Percentiles rank a stretch among this genome's conserved stretches.
These are phyloP conservation scores for Caenorhabditis doughertyi DNA, from an alignment of 2,888 invertebrate species.

Conservation along the genomic window DNA sequence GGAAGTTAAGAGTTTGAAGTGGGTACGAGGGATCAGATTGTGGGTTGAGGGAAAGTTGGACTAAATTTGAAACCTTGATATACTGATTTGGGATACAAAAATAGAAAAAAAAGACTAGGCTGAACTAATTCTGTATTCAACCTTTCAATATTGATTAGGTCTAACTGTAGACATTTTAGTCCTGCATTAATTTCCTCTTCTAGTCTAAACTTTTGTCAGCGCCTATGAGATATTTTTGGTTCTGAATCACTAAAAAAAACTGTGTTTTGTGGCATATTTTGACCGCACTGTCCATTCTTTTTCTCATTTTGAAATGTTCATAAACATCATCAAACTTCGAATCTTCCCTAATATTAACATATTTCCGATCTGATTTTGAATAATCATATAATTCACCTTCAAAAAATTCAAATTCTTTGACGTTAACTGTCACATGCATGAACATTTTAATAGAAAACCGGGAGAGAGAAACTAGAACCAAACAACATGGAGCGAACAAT, in stretches of 20 bases:
- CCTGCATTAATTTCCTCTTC: too few species aligned
- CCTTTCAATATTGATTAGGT: too few species aligned
- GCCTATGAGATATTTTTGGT: not conserved
- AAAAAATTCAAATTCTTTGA: not conserved
- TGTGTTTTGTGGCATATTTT: slow-evolving; percentile 11
- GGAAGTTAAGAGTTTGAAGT: not conserved
- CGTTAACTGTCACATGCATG: slow-evolving; percentile 13
- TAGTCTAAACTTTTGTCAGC: too few species aligned
- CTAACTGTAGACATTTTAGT: too few species aligned
- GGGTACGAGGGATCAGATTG: not conserved
- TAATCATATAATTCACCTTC: not conserved
- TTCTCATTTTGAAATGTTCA: not conserved
- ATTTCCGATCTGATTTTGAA: slow-evolving; percentile 17
- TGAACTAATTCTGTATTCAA: too few species aligned
- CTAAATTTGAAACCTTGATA: not conserved
- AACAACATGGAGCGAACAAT: slow-evolving; percentile 5
- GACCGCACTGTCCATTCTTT: slow-evolving; percentile 7
- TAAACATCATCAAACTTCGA: not conserved
- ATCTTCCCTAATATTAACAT: not conserved
- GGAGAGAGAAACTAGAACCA: not conserved
- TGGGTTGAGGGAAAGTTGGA: too few species aligned
- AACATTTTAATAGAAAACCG: not conserved
- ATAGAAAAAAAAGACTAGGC: too few species aligned
- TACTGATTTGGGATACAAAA: too few species aligned
- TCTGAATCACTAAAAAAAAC: not conserved